phyloP scores from a whole-genome alignment of 23 tunicate species.

The Diplosoma virens region DNA sequence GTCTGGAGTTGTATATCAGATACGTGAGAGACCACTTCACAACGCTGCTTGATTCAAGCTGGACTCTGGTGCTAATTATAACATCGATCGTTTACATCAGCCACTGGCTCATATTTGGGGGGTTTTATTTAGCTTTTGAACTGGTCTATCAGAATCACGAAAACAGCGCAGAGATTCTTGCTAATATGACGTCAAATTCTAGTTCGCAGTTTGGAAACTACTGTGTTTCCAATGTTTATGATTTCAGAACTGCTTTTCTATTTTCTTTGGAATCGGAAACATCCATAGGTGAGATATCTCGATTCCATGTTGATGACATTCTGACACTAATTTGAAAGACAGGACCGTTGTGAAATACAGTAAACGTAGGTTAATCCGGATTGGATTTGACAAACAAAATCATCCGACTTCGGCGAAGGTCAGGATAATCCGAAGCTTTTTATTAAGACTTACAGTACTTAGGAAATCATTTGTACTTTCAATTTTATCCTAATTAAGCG shows the following conservation, averaged over 20 bases:
- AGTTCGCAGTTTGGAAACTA: constrained; percentile 4
- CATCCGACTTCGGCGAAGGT: no score
- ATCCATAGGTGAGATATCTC: constrained; percentile 69
- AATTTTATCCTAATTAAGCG: no score
- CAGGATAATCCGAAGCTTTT: no score
- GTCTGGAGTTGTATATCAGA: constrained; percentile 38
- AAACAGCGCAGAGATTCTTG: constrained; percentile 11
- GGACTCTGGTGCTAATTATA: constrained; percentile 62
- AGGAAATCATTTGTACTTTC: no score
- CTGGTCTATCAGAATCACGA: constrained; percentile 37
- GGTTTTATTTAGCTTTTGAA: constrained; percentile 67
- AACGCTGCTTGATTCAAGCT: constrained; percentile 70
- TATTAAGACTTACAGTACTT: no score
- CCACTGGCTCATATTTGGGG: constrained; percentile 81
- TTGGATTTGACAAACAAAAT: no score
- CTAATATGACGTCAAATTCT: neutral
- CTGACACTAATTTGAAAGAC: no score
- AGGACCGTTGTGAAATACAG: no score
- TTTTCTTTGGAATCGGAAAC: constrained; percentile 98
- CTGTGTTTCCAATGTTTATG: constrained; percentile 83
- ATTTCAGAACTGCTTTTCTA: constrained; percentile 75
- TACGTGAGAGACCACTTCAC: constrained; percentile 81
- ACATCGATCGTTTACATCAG: constrained; percentile 67
- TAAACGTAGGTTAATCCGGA: no score
- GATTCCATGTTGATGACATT: no score